phyloP scores from a whole-genome alignment of 35 echinoderm and acorn worm species.

The Apostichopus californicus region DNA sequence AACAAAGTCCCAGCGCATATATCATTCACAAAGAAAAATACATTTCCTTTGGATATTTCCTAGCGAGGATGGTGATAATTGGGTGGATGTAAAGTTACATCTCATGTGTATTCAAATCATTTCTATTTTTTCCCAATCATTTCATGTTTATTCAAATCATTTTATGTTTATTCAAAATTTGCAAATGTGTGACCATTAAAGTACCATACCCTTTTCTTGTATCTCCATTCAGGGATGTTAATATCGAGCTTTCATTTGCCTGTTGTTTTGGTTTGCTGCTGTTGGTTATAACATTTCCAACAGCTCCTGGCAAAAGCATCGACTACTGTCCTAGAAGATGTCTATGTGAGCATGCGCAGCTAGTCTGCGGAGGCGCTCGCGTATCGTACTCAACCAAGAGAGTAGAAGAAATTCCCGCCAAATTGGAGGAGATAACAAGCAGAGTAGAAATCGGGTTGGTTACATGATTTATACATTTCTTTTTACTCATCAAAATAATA shows the following conservation, averaged over 20 bases:
- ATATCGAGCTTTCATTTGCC: neutral
- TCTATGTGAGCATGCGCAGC: conserved; percentile 19
- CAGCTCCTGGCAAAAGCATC: neutral
- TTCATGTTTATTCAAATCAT: no score
- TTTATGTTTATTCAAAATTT: no score
- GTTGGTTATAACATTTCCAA: neutral
- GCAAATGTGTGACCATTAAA: no score
- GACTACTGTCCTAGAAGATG: neutral
- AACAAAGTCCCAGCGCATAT: no score
- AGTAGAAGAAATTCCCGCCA: conserved; percentile 5
- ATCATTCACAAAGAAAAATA: no score
- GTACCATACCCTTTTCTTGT: neutral
- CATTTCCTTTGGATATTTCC: no score
- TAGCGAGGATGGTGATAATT: no score
- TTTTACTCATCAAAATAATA: conserved; percentile 2
- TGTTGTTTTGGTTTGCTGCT: neutral
- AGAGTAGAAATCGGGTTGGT: conserved; percentile 18
- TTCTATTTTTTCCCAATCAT: no score
- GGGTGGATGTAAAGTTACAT: no score
- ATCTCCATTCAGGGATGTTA: neutral
- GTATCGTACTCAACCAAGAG: neutral
- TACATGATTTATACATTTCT: neutral
- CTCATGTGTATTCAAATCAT: no score
- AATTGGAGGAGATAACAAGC: conserved; percentile 3
- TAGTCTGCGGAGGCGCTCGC: neutral